These are phyloP conservation scores for Oppia nitens DNA, from an alignment of 1,140 invertebrate species.

Conservation along the genomic window DNA sequence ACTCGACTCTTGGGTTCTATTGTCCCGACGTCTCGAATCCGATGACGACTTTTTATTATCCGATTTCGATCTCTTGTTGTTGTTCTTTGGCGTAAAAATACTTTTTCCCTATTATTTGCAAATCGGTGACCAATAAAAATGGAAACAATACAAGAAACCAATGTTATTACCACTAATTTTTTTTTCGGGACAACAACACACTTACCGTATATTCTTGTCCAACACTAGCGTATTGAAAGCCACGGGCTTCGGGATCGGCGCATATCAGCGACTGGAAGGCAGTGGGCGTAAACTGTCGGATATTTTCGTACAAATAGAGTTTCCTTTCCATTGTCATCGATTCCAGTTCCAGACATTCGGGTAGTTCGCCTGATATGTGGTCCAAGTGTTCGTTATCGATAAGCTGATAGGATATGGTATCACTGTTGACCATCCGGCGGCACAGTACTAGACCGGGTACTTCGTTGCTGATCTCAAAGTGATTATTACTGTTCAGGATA, in stretches of 20 bases:
- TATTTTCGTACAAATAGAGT: neutral
- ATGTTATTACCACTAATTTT: too few relatives aligned
- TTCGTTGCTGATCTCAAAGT: slow-evolving; percentile 8
- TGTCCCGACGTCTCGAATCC: too few relatives aligned
- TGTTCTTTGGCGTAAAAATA: neutral
- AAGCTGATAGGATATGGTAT: neutral
- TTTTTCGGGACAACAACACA: too few relatives aligned
- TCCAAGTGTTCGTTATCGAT: neutral
- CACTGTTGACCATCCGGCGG: neutral
- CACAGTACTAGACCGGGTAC: slow-evolving; percentile 4
- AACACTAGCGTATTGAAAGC: neutral
- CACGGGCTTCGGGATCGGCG: too few relatives aligned
- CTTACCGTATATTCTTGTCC: neutral
- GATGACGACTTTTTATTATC: neutral
- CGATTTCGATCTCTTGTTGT: neutral
- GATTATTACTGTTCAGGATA: neutral
- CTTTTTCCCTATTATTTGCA: neutral
- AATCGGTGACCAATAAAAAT: neutral
- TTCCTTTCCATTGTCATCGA: neutral
- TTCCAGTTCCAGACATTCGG: neutral
- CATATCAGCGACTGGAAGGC: neutral
- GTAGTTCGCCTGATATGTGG: neutral
- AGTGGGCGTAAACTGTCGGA: neutral
- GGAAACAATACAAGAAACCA: neutral
- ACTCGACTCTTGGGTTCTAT: too few relatives aligned